Evolutionary conservation across 2,113 vertebrate genomes (phyloP), one percentile per base, ranked within the genome.

Genomic region (Mixornis gularis): DNA sequence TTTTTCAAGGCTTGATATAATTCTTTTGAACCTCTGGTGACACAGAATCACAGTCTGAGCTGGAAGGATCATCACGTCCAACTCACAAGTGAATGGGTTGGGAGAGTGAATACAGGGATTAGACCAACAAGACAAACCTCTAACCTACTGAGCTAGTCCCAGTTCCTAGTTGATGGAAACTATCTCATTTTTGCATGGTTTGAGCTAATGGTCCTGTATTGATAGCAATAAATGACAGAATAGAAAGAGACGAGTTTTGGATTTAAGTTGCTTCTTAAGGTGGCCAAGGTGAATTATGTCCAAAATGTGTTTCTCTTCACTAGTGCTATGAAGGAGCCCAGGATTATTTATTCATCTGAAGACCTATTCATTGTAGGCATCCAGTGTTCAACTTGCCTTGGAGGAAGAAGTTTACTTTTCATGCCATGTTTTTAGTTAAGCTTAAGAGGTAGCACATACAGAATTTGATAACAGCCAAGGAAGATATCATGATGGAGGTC

Each of bases 241-340:
- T 38, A 69, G 34, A 86, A 72, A 79, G 46, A 56, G 5, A 16
- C 7, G 69, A 29, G 10, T 87, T 86, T 49, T 66, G 13, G 29
- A 38, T 62, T 70, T 70, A 69, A 14, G 80, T 65, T 1, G 27
- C 24, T 40, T 40, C 13, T n/a, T 59, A 46, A 66, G 4, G 16
- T 29, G 24, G 8, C 11, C 40, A 48, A 55, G 18, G 5, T 46
- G 10, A 77, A 27, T 25, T 51, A 17, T 8, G 26, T 41, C 12
- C 59, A 66, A 83, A 89, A 73, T 34, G 2, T 38, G 13, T 77
- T 83, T 88, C 24, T 68, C 15, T 89, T 86, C 29, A n/a, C 7
- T 22, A 34, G 12, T 34, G 14, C 9, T 55, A 24, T n/a, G 38
- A 59, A 48, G 41, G 15, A 64, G 1, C 1, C 11, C 2, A 0